A percentile compares a stretch with the other conserved stretches of the same genome.
Evolutionary conservation across 1,140 invertebrate genomes (phyloP).

Genomic region (Drosophila lacteicornis): DNA sequence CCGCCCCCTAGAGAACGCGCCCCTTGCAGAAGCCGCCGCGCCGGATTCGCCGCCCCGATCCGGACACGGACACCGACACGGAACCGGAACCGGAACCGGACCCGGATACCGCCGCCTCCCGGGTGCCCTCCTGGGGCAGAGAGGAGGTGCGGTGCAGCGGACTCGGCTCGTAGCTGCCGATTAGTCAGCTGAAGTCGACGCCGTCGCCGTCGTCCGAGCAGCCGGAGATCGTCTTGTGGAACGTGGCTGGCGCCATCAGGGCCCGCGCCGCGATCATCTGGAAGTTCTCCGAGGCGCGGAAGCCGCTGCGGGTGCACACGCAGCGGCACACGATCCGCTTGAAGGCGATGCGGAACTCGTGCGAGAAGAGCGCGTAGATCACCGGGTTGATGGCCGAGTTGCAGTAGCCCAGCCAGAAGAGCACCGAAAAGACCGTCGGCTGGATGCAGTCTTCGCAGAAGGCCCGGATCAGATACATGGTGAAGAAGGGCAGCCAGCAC

Average conservation of each 20-base stretch:
- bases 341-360: slow-evolving; percentile 93
- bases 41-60: slow-evolving; percentile 54
- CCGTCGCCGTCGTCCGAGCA: slow-evolving; percentile 81
- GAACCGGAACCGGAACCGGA: slow-evolving; percentile 22
- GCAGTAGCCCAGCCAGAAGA: slow-evolving; percentile 97
- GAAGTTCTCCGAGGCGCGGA: slow-evolving; percentile 83
- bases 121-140: slow-evolving; percentile 58
- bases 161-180: slow-evolving; percentile 67
- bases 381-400: slow-evolving; percentile 96
- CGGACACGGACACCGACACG: slow-evolving; percentile 43
- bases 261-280: slow-evolving; percentile 83
- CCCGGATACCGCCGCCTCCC: too few species aligned
- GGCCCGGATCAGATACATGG: slow-evolving; percentile 92
- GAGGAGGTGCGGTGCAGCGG: slow-evolving; percentile 68
- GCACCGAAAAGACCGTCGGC: slow-evolving; percentile 90
- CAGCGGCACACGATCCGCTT: slow-evolving; percentile 90
- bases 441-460: slow-evolving; percentile 89
- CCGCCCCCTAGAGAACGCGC: slow-evolving; percentile 56
- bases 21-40: slow-evolving; percentile 82
- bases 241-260: slow-evolving; percentile 80
- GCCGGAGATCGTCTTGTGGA: slow-evolving; percentile 83
- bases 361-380: slow-evolving; percentile 94
- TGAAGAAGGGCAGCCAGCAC: slow-evolving; percentile 96
- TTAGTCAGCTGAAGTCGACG: slow-evolving; percentile 83
- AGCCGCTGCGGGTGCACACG: slow-evolving; percentile 84